A percentile compares a stretch with the other conserved stretches of the same genome.
Conservation (phyloP, 2,888 invertebrate genomes). For the Amphimallon solstitiale region DNA sequence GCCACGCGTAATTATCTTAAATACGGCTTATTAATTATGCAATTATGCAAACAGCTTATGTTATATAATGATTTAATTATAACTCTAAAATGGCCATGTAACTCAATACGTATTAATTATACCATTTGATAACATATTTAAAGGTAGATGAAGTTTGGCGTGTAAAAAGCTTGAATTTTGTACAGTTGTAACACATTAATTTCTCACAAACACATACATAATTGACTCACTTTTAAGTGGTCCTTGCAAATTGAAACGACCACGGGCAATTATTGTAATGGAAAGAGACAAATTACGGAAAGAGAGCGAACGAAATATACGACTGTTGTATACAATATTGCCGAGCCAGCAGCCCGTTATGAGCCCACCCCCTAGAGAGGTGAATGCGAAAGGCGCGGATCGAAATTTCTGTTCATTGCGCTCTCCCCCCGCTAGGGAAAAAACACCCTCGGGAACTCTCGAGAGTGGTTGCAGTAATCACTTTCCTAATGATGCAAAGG, state of each 20-base stretch:
- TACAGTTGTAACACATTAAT: too few relatives aligned
- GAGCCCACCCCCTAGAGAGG: constrained; percentile 7
- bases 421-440: not conserved
- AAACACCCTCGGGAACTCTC: constrained; percentile 10
- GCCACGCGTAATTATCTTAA: too few relatives aligned
- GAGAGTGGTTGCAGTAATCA: constrained; percentile 2
- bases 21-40: too few relatives aligned
- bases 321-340: constrained; percentile 1
- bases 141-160: too few relatives aligned
- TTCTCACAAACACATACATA: not conserved
- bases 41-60: too few relatives aligned
- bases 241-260: constrained; percentile 8
- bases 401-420: constrained; percentile 10
- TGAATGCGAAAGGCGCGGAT: not conserved
- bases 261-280: not conserved
- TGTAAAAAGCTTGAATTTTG: too few relatives aligned
- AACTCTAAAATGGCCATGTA: too few relatives aligned
- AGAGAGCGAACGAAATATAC: not conserved
- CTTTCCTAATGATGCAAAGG: constrained; percentile 12
- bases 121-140: too few relatives aligned
- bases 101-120: too few relatives aligned
- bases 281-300: not conserved
- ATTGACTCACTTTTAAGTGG: constrained; percentile 21
- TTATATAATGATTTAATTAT: too few relatives aligned
- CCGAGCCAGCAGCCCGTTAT: constrained; percentile 9